Conservation (phyloP, 2,113 vertebrate genomes). For the Pachypanchax playfairii region DNA sequence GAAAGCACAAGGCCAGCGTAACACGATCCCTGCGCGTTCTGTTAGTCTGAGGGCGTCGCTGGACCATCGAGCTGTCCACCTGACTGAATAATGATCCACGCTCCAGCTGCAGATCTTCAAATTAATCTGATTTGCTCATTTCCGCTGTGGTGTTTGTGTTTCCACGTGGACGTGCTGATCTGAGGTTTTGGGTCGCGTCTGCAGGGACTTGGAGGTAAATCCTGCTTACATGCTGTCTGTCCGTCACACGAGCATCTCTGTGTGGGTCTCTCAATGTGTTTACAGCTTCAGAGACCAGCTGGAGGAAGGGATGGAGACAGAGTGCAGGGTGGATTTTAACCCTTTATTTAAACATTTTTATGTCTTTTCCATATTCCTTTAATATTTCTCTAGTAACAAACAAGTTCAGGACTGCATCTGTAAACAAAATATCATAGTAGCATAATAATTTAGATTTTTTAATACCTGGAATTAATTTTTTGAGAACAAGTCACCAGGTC, state of each 20-base stretch:
- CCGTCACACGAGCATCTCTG: slow-evolving; percentile 20
- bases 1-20: slow-evolving; percentile 64
- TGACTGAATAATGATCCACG: slow-evolving; percentile 17
- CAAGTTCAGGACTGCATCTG: no score
- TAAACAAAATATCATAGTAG: no score
- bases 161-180: slow-evolving; percentile 5
- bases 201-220: slow-evolving; percentile 24
- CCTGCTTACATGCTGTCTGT: slow-evolving; percentile 9
- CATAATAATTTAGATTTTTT: no score
- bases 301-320: slow-evolving; percentile 12
- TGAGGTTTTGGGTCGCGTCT: slow-evolving; percentile 29
- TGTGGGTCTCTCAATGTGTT: slow-evolving; percentile 34
- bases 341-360: neutral
- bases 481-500: no score
- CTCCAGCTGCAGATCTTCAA: neutral
- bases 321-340: slow-evolving; percentile 6
- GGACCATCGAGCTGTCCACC: slow-evolving; percentile 16
- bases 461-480: no score
- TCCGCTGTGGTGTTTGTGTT: slow-evolving; percentile 2
- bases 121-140: neutral
- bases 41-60: slow-evolving; percentile 19
- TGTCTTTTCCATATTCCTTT: neutral
- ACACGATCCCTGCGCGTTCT: slow-evolving; percentile 49
- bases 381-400: slow-evolving; percentile 3
- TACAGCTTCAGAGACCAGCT: slow-evolving; percentile 56